Evolutionary conservation across 92 coral and sea anemone genomes (phyloP).

Genomic region (Desmophyllum pertusum): DNA sequence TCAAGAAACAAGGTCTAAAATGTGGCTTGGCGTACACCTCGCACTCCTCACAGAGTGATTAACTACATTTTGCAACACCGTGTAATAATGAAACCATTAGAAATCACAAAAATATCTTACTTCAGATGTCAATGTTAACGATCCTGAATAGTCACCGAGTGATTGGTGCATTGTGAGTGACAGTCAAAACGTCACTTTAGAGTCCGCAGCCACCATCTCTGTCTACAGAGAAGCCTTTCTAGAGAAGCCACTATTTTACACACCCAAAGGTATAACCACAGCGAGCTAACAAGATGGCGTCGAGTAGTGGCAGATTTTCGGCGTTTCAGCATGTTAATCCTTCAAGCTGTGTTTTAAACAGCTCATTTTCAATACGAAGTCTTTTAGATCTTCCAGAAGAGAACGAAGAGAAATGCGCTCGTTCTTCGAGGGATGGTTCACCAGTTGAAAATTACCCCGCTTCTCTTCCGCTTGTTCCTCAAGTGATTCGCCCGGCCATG

Average conservation of each 20-base stretch:
- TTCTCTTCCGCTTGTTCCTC: conserved; percentile 24
- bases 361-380: conserved; percentile 57
- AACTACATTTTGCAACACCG: not conserved
- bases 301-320: not conserved
- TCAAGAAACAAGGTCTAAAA: conserved; percentile 17
- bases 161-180: conserved; percentile 40
- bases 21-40: not conserved
- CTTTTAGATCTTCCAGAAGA: conserved; percentile 52
- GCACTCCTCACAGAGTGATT: not conserved
- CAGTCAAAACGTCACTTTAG: conserved; percentile 28
- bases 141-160: not conserved
- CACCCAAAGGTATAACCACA: conserved; percentile 40
- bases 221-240: not conserved
- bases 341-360: conserved; percentile 19
- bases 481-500: conserved; percentile 17
- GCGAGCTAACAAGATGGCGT: conserved; percentile 37
- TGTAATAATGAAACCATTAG: not conserved
- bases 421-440: not conserved
- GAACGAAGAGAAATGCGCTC: not conserved
- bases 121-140: conserved; percentile 6
- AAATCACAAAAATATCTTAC: not conserved
- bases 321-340: conserved; percentile 15
- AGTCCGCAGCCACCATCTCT: conserved; percentile 20
- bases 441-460: not conserved
- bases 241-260: conserved; percentile 16